Conservation (phyloP, 2,888 invertebrate species). For the Heliothis peltigera region DNA sequence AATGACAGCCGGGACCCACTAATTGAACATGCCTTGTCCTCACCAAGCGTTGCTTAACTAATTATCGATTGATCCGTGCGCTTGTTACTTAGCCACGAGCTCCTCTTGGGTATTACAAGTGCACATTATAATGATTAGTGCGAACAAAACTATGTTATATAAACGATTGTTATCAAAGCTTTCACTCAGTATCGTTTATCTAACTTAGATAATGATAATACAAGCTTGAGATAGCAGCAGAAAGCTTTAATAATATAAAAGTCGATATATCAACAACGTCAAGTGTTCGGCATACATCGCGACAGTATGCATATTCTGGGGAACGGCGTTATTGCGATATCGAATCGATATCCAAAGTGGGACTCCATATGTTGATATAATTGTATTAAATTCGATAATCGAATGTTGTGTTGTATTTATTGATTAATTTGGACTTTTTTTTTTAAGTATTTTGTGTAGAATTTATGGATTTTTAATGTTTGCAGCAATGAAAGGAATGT, state of each 20-base stretch:
- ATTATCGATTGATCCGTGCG: too few species aligned
- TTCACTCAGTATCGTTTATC: slow-evolving; percentile 83
- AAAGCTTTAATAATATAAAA: slow-evolving; percentile 85
- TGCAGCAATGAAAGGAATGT: too few species aligned
- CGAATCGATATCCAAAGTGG: slow-evolving; percentile 12
- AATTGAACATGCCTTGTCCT: too few species aligned
- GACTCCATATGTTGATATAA: background rate
- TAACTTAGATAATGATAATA: slow-evolving; percentile 82
- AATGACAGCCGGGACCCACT: too few species aligned
- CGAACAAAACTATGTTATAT: slow-evolving; percentile 58
- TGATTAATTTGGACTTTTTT: background rate
- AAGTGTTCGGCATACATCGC: slow-evolving; percentile 80
- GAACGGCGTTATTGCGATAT: slow-evolving; percentile 42
- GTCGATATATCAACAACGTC: slow-evolving; percentile 77
- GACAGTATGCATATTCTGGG: slow-evolving; percentile 66
- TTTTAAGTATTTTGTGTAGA: background rate
- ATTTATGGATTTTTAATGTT: too few species aligned
- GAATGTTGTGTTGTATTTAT: background rate
- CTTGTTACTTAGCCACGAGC: too few species aligned
- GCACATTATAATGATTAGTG: slow-evolving; percentile 29
- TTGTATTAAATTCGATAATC: slow-evolving; percentile 9
- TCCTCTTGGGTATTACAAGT: background rate
- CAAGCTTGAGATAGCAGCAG: slow-evolving; percentile 86
- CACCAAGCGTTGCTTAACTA: too few species aligned
- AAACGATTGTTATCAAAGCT: slow-evolving; percentile 80